Conservation (phyloP, 2,113 vertebrate genomes). For the Lipophrys pholis region DNA sequence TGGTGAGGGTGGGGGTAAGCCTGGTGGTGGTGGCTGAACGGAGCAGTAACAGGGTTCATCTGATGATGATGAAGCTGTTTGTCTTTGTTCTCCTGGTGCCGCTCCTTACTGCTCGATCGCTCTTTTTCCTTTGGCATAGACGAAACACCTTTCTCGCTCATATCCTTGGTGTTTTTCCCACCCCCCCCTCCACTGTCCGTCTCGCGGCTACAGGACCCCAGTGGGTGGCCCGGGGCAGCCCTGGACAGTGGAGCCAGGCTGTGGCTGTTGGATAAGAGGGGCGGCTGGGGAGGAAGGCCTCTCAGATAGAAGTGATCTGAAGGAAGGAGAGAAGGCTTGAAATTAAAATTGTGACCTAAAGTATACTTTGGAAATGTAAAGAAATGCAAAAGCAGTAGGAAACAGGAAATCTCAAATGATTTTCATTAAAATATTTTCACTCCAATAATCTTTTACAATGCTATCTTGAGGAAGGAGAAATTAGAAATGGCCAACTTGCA, state of each 20-base stretch:
- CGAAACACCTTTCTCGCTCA: slow-evolving; percentile 83
- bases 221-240: slow-evolving; percentile 84
- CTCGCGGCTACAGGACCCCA: slow-evolving; percentile 90
- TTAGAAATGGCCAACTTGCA: no score
- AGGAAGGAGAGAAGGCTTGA: slow-evolving; percentile 9
- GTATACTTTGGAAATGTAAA: background rate
- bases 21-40: slow-evolving; percentile 69
- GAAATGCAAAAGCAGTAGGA: no score
- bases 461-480: no score
- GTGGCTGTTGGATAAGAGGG: slow-evolving; percentile 90
- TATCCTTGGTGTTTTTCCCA: slow-evolving; percentile 86
- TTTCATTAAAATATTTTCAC: background rate
- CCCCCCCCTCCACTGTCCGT: slow-evolving; percentile 80
- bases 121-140: slow-evolving; percentile 87
- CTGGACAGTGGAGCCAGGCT: slow-evolving; percentile 89
- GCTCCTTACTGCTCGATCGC: slow-evolving; percentile 81
- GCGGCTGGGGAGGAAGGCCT: slow-evolving; percentile 91
- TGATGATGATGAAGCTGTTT: slow-evolving; percentile 73
- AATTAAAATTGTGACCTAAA: no score
- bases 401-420: background rate
- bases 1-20: slow-evolving; percentile 71
- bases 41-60: slow-evolving; percentile 40
- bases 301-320: slow-evolving; percentile 97
- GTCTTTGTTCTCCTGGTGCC: slow-evolving; percentile 84
- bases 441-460: no score